Evolutionary conservation across 2,113 vertebrate species (phyloP).

Genomic region (Ranitomeya imitator): DNA sequence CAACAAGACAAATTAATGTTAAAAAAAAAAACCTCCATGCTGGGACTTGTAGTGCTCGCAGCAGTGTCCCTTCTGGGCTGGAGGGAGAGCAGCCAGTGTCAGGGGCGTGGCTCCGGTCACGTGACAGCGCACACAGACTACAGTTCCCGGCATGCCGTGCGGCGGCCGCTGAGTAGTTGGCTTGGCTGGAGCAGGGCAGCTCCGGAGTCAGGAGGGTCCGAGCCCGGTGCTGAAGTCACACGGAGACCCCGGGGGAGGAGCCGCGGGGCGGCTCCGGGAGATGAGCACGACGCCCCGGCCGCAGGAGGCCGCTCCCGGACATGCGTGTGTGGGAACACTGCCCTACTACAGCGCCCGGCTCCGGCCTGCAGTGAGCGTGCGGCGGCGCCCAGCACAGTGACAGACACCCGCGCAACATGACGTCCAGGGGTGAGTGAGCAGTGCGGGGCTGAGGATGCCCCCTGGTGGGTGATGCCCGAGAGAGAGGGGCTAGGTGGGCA

Average conservation of each 20-base stretch:
- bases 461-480: too few species aligned
- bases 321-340: neutral
- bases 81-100: neutral
- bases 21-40: too few species aligned
- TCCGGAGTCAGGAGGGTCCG: neutral
- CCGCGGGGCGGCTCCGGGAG: neutral
- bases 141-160: conserved; percentile 28
- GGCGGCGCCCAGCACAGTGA: neutral
- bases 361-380: conserved; percentile 1
- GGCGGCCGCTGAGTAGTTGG: neutral
- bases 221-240: neutral
- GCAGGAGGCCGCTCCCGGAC: neutral
- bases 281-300: conserved; percentile 5
- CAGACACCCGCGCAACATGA: conserved; percentile 32
- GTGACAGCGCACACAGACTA: neutral
- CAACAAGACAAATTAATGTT: too few species aligned
- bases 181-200: neutral
- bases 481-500: too few species aligned
- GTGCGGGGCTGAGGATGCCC: neutral
- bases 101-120: neutral
- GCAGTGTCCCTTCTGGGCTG: neutral
- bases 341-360: neutral
- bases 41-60: too few species aligned
- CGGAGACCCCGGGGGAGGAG: neutral
- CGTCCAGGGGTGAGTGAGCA: conserved; percentile 27